Evolutionary conservation across 2,888 invertebrate species (phyloP).

Genomic region (Coronaproctus castanopsis): DNA sequence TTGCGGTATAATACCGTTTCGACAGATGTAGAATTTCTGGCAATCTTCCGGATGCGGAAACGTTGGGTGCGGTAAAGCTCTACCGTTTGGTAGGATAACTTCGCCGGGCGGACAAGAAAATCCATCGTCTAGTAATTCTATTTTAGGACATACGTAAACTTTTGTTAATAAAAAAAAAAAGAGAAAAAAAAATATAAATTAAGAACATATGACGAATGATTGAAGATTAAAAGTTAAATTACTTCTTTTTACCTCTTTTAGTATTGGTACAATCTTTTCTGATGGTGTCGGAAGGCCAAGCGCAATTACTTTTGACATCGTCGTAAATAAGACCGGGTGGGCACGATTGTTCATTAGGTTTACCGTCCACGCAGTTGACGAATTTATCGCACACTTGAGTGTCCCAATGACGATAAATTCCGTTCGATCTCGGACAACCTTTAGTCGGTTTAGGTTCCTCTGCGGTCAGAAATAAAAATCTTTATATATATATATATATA

Average conservation of each 20-base stretch:
- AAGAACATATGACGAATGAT: conserved; percentile 1
- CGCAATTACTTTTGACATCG: conserved; percentile 47
- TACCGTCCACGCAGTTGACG: conserved; percentile 54
- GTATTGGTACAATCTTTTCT: conserved; percentile 31
- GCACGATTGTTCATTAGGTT: conserved; percentile 39
- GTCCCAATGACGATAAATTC: conserved; percentile 54
- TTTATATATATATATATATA: no score
- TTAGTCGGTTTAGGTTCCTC: conserved; percentile 51
- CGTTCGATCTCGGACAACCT: conserved; percentile 56
- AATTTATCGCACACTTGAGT: conserved; percentile 54
- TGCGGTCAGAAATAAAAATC: no score
- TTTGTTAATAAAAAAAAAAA: no score
- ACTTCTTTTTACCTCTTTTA: conserved; percentile 33
- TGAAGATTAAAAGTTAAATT: no score
- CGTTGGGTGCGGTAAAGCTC: conserved; percentile 51
- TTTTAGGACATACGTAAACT: conserved; percentile 15
- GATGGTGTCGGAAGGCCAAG: conserved; percentile 45
- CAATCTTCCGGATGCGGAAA: conserved; percentile 61
- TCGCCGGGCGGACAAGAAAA: conserved; percentile 54
- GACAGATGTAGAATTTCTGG: conserved; percentile 62
- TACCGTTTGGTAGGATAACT: conserved; percentile 42
- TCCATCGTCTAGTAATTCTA: conserved; percentile 51
- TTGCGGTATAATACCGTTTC: conserved; percentile 53
- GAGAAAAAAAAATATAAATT: not conserved
- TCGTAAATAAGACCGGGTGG: conserved; percentile 59